phyloP scores from a whole-genome alignment of 2,113 vertebrate genomes.

The Trichechus manatus region DNA sequence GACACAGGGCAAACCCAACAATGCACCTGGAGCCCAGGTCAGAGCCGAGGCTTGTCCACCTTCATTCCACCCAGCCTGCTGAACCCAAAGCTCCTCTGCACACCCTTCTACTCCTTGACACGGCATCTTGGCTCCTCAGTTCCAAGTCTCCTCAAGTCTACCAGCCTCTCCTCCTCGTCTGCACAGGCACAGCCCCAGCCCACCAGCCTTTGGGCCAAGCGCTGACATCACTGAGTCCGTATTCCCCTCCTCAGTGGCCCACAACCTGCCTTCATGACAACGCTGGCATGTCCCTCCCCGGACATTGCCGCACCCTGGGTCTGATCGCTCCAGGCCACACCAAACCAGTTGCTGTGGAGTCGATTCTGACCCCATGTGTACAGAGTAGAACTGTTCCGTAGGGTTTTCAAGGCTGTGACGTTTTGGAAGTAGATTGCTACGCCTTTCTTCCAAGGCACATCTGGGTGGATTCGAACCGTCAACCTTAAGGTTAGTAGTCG shows the following conservation, averaged over 20 bases:
- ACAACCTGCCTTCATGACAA: background rate
- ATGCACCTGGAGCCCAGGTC: accelerated
- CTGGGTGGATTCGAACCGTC: too few species aligned
- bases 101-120: background rate
- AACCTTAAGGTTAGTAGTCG: too few species aligned
- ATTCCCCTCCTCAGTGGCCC: background rate
- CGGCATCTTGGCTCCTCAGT: background rate
- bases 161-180: background rate
- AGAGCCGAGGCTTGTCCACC: background rate
- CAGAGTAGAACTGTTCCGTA: background rate
- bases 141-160: background rate
- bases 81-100: background rate
- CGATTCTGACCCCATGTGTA: too few species aligned
- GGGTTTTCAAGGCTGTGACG: background rate
- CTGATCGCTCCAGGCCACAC: background rate
- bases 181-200: background rate
- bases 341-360: too few species aligned
- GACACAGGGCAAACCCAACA: background rate
- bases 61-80: background rate
- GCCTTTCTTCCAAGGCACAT: too few species aligned
- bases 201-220: background rate
- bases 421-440: background rate
- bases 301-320: background rate
- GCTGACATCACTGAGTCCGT: background rate
- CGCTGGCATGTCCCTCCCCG: background rate